phyloP scores from a whole-genome alignment of 2,797 vertebrate genomes.

The Pseudocheirus occidentalis region DNA sequence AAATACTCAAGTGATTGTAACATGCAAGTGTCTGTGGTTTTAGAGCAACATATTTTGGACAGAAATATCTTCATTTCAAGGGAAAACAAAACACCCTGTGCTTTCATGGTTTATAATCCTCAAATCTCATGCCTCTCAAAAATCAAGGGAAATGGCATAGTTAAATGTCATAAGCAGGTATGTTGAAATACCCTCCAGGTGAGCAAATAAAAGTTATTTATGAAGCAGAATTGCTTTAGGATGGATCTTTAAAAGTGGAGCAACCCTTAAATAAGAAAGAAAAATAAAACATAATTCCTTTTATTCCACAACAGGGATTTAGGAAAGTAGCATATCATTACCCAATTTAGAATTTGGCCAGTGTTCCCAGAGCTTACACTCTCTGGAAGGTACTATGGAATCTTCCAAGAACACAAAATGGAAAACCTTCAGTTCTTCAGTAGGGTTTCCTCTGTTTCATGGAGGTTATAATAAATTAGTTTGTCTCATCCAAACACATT shows the following conservation, averaged over 20 bases:
- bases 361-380: not conserved
- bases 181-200: not conserved
- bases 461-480: conserved; percentile 3
- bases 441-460: conserved; percentile 37
- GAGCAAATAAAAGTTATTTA: conserved; percentile 26
- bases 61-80: not conserved
- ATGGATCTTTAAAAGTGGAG: not conserved
- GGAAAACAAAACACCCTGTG: not conserved
- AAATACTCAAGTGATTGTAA: not conserved
- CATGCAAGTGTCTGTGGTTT: not conserved
- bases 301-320: not conserved
- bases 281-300: conserved; percentile 6
- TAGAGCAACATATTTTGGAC: not conserved
- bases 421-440: conserved; percentile 20
- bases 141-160: not conserved
- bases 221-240: not conserved
- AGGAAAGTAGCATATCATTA: conserved; percentile 27
- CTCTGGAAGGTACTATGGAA: conserved; percentile 27
- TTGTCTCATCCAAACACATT: conserved; percentile 22
- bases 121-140: not conserved
- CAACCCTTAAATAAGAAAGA: not conserved
- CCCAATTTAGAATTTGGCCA: conserved; percentile 23
- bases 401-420: not conserved
- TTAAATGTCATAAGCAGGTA: not conserved
- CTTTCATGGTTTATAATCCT: not conserved